Conservation (phyloP, 2,888 invertebrate genomes). For the Ectemnius lituratus region DNA sequence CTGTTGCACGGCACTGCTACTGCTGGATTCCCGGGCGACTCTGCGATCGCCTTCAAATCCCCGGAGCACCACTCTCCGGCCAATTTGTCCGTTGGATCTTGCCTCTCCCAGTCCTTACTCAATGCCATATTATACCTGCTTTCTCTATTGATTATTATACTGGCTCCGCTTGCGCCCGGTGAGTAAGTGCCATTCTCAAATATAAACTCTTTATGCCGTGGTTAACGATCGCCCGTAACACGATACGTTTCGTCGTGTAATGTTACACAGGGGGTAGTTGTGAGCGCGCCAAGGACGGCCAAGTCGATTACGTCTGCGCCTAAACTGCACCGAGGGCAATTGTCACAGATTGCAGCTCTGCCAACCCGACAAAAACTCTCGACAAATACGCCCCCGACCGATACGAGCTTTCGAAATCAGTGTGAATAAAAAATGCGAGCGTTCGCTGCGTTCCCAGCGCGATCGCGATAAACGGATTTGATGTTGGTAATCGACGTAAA, state of each 20-base stretch:
- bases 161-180: conserved; percentile 29
- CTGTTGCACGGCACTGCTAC: neutral
- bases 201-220: conserved; percentile 66
- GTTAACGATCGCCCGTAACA: conserved; percentile 73
- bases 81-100: conserved; percentile 57
- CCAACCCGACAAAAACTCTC: neutral
- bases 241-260: conserved; percentile 73
- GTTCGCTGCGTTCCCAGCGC: too few relatives aligned
- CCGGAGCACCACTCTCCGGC: conserved; percentile 4
- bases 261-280: conserved; percentile 67
- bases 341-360: conserved; percentile 28
- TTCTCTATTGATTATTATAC: conserved; percentile 18
- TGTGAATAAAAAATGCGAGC: too few relatives aligned
- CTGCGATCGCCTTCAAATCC: neutral
- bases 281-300: conserved; percentile 64
- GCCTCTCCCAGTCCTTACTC: conserved; percentile 29
- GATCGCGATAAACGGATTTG: too few relatives aligned
- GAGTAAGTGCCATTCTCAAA: conserved; percentile 61
- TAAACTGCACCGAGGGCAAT: conserved; percentile 34
- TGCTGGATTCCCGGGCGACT: conserved; percentile 9
- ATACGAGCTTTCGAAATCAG: too few relatives aligned
- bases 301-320: conserved; percentile 65
- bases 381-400: too few relatives aligned
- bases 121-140: conserved; percentile 62
- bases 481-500: neutral